These are phyloP conservation scores for Endotricha flammealis DNA, from an alignment of 2,888 invertebrate genomes.

Conservation along the genomic window DNA sequence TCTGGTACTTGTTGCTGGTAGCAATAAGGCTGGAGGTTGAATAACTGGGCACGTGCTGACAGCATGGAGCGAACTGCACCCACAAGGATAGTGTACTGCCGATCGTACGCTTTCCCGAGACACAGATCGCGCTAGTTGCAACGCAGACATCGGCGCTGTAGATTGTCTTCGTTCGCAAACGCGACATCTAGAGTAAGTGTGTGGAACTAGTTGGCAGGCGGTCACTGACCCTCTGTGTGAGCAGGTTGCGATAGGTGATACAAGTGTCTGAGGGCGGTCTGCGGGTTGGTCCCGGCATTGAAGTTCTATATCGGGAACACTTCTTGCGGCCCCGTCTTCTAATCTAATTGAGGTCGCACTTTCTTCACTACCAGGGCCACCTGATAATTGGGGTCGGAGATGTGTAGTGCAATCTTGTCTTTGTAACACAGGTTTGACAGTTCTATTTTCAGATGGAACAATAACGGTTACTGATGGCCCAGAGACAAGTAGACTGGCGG, in stretches of 20 bases:
- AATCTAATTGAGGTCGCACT: slow-evolving; percentile 78
- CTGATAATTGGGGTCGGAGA: slow-evolving; percentile 84
- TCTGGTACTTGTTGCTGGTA: slow-evolving; percentile 85
- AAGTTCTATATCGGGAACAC: slow-evolving; percentile 89
- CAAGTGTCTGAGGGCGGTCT: slow-evolving; percentile 75
- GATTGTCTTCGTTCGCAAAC: slow-evolving; percentile 89
- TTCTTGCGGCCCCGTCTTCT: slow-evolving; percentile 84
- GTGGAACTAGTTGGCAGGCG: slow-evolving; percentile 82
- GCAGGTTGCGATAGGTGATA: slow-evolving; percentile 77
- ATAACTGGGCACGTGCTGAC: slow-evolving; percentile 82
- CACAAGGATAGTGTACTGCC: slow-evolving; percentile 81
- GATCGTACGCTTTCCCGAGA: slow-evolving; percentile 90
- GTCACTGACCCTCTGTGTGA: slow-evolving; percentile 81
- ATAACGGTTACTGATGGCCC: slow-evolving; percentile 78
- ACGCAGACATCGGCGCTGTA: slow-evolving; percentile 85
- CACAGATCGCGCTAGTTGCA: slow-evolving; percentile 89
- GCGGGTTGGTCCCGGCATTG: slow-evolving; percentile 81
- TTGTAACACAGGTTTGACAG: slow-evolving; percentile 88
- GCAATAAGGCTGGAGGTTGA: slow-evolving; percentile 84
- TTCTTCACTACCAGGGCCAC: slow-evolving; percentile 87
- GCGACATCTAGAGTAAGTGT: slow-evolving; percentile 81
- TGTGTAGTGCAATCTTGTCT: slow-evolving; percentile 91
- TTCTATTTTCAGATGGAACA: slow-evolving; percentile 66
- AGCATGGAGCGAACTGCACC: slow-evolving; percentile 72
- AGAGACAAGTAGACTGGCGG: slow-evolving; percentile 86